Evolutionary conservation across 1,140 invertebrate species (phyloP), one percentile per base, ranked within the genome.

Genomic region (Xylocopa sonorina): DNA sequence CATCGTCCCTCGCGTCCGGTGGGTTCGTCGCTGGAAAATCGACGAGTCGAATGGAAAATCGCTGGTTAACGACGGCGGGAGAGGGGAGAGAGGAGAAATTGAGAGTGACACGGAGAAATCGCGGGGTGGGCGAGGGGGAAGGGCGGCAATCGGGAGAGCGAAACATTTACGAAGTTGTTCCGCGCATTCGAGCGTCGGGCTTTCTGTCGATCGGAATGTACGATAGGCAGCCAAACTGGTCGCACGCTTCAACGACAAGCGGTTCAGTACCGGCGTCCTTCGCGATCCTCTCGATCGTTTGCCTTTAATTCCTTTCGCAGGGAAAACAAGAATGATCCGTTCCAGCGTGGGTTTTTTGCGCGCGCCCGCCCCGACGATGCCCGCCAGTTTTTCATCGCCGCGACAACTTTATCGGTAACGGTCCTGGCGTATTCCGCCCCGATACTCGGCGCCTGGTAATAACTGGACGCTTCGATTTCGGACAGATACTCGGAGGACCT

Each of bases 191-290:
- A 85, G 69, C 62, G 66, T 38, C 77, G 51, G 29, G 83, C 46
- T 81, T 78, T 78, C 78, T 83, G 72, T 75, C 84, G 88, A 88
- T 87, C 46, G 87, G 87, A 89, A 89, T 84, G 88, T 81, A 78
- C 87, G 87, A 89, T 88, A 87, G 75, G 78, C 74, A 51, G 80
- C 67, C 76, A 89, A 88, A 88, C 87, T 89, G 88, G 88, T 87
- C 87, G 81, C 72, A 73, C 79, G 79, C 79, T 78, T 71, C 75
- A 64, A 64, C 68, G 69, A 83, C 67, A 81, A 60, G 57, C 75
- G 69, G 16, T 58, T 62, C 63, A n/a, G 53, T 62, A 16, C 64
- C n/a, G 48, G 60, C 53, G 82, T 77, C 73, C 69, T 74, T 84
- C 79, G 79, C 82, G 43, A 78, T 64, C 68, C 63, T 74, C 32